phyloP scores from a whole-genome alignment of 30 jellyfish, hydroid and myxozoan species.

The Pelagia noctiluca region DNA sequence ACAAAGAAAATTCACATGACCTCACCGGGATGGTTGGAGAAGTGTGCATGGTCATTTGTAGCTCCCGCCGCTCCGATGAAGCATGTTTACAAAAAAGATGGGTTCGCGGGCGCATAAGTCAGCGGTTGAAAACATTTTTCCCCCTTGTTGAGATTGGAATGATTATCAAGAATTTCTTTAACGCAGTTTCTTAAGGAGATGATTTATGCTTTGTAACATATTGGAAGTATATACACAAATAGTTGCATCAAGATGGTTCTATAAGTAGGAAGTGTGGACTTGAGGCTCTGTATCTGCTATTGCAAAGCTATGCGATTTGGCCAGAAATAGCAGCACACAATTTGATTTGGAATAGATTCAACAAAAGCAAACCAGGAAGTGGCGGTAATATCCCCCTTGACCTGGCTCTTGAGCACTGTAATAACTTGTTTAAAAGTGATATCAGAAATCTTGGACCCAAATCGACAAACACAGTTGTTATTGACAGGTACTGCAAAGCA shows the following conservation, averaged over 20 bases:
- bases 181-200: slow-evolving; percentile 62
- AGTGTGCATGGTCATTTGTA: too few species aligned
- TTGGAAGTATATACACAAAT: slow-evolving; percentile 59
- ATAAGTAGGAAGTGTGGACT: slow-evolving; percentile 53
- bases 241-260: slow-evolving; percentile 47
- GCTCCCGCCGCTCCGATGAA: too few species aligned
- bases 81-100: too few species aligned
- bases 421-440: too few species aligned
- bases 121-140: too few species aligned
- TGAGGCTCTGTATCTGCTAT: slow-evolving; percentile 42
- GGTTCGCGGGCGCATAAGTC: too few species aligned
- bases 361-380: slow-evolving; percentile 35
- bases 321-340: slow-evolving; percentile 40
- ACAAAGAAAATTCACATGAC: too few species aligned
- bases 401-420: slow-evolving; percentile 38
- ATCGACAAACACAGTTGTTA: slow-evolving; percentile 44
- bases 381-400: slow-evolving; percentile 73
- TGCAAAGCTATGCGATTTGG: slow-evolving; percentile 31
- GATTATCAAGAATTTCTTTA: slow-evolving; percentile 49
- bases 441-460: too few species aligned
- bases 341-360: slow-evolving; percentile 55
- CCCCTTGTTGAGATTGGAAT: slow-evolving; percentile 58
- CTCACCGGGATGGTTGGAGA: too few species aligned
- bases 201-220: slow-evolving; percentile 38
- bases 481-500: slow-evolving; percentile 62